phyloP scores from a whole-genome alignment of 1,140 invertebrate species.

The Hetaerina americana region DNA sequence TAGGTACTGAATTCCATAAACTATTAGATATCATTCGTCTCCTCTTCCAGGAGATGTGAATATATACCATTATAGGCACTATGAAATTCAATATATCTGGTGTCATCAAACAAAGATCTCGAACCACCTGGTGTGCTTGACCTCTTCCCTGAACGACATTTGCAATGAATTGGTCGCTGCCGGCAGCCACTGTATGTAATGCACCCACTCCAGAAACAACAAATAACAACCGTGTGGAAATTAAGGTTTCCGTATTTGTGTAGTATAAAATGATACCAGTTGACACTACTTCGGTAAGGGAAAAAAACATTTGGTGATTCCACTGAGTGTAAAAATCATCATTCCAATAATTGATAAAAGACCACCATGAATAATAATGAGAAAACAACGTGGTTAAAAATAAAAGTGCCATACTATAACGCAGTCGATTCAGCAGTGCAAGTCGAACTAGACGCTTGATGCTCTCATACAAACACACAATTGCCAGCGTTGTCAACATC shows the following conservation, averaged over 20 bases:
- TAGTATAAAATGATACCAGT: slow-evolving; percentile 38
- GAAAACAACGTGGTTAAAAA: slow-evolving; percentile 60
- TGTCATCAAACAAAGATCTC: slow-evolving; percentile 61
- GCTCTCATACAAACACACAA: slow-evolving; percentile 57
- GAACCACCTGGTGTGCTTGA: slow-evolving; percentile 38
- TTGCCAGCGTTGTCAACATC: slow-evolving; percentile 47
- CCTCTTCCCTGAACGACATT: slow-evolving; percentile 32
- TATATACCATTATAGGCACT: slow-evolving; percentile 32
- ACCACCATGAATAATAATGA: slow-evolving; percentile 77
- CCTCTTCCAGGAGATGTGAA: neutral
- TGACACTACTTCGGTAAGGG: slow-evolving; percentile 57
- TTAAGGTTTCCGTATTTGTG: slow-evolving; percentile 10
- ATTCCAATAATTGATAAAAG: slow-evolving; percentile 72
- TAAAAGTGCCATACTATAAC: slow-evolving; percentile 54
- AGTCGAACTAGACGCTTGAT: slow-evolving; percentile 47
- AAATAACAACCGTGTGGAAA: neutral
- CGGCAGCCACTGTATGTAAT: slow-evolving; percentile 55
- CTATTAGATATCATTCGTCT: neutral
- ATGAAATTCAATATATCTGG: slow-evolving; percentile 55
- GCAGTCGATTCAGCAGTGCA: slow-evolving; percentile 37
- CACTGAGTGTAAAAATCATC: slow-evolving; percentile 66
- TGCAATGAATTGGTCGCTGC: slow-evolving; percentile 44
- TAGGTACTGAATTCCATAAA: no score
- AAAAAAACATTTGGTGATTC: slow-evolving; percentile 64
- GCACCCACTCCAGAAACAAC: slow-evolving; percentile 38